A percentile compares a stretch with the other conserved stretches of the same genome.
Evolutionary conservation across 2,888 invertebrate genomes (phyloP).

Genomic region (Cosmopolites sordidus): DNA sequence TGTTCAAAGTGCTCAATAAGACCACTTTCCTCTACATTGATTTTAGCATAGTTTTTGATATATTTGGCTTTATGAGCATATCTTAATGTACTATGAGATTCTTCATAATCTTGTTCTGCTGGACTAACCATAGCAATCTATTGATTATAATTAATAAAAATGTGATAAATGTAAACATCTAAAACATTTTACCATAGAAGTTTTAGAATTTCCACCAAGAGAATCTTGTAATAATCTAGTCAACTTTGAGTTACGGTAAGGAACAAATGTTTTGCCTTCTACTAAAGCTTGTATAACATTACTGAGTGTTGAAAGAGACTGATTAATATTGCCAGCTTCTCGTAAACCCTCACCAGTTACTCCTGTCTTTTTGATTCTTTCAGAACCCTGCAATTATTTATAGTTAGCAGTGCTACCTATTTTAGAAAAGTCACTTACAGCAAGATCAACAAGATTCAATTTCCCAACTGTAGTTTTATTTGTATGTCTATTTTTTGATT

Average conservation of each 20-base stretch:
- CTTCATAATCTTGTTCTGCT: constrained; percentile 93
- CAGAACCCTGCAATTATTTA: constrained; percentile 89
- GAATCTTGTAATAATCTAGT: constrained; percentile 94
- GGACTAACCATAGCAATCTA: constrained; percentile 97
- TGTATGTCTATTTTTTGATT: constrained; percentile 84
- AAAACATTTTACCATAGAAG: constrained; percentile 71
- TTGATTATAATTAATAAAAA: constrained; percentile 19
- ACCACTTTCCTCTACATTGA: constrained; percentile 97
- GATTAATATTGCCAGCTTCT: constrained; percentile 97
- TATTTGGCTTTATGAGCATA: constrained; percentile 98
- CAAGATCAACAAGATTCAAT: constrained; percentile 94
- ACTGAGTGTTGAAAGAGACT: constrained; percentile 93
- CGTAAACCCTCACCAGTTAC: constrained; percentile 88
- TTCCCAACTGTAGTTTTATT: constrained; percentile 91
- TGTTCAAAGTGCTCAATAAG: constrained; percentile 91
- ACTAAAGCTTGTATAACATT: constrained; percentile 98
- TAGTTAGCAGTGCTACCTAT: too few species aligned
- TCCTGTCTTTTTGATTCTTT: constrained; percentile 94
- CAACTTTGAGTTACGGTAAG: constrained; percentile 96
- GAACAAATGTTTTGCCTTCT: constrained; percentile 96
- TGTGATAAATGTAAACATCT: constrained; percentile 4
- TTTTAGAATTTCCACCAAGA: constrained; percentile 93
- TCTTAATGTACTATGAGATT: constrained; percentile 91
- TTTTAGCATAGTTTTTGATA: constrained; percentile 91
- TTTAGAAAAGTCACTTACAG: constrained; percentile 70